phyloP scores from a whole-genome alignment of 2,888 invertebrate species.

The Drosophila atripex region DNA sequence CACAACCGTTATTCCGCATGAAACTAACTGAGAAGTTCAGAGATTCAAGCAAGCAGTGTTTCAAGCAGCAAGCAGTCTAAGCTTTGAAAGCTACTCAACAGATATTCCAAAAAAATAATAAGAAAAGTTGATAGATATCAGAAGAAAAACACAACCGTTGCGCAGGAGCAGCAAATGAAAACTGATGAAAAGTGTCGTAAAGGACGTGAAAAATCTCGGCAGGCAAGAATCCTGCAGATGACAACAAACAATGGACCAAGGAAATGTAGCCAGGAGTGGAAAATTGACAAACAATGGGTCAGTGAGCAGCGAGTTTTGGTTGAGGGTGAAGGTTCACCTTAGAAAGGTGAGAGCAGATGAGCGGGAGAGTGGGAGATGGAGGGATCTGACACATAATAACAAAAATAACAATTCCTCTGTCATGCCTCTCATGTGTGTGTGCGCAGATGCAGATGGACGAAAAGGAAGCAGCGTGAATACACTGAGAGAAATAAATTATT shows the following conservation, averaged over 20 bases:
- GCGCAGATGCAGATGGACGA: conserved; percentile 67
- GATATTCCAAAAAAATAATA: neutral
- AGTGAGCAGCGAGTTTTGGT: conserved; percentile 6
- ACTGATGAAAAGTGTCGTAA: conserved; percentile 41
- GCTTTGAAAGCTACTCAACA: conserved; percentile 39
- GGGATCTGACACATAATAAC: conserved; percentile 51
- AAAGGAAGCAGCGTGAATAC: conserved; percentile 36
- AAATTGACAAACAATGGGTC: conserved; percentile 70
- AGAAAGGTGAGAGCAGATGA: conserved; percentile 3
- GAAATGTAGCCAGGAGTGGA: conserved; percentile 65
- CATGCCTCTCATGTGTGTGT: conserved; percentile 25
- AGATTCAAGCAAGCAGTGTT: neutral
- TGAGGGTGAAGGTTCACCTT: conserved; percentile 28
- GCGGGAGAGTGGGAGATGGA: conserved; percentile 19
- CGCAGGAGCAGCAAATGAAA: conserved; percentile 55
- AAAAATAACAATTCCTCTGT: conserved; percentile 45
- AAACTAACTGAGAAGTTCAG: conserved; percentile 4
- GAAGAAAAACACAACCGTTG: conserved; percentile 53
- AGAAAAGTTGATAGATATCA: conserved; percentile 16
- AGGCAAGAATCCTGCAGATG: conserved; percentile 64
- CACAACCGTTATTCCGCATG: conserved; percentile 41
- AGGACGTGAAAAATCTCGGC: conserved; percentile 48
- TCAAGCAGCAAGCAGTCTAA: neutral
- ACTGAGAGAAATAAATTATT: conserved; percentile 8
- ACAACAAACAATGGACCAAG: conserved; percentile 67